Evolutionary conservation across 2,113 vertebrate species (phyloP).

Genomic region (Platysternon megacephalum): DNA sequence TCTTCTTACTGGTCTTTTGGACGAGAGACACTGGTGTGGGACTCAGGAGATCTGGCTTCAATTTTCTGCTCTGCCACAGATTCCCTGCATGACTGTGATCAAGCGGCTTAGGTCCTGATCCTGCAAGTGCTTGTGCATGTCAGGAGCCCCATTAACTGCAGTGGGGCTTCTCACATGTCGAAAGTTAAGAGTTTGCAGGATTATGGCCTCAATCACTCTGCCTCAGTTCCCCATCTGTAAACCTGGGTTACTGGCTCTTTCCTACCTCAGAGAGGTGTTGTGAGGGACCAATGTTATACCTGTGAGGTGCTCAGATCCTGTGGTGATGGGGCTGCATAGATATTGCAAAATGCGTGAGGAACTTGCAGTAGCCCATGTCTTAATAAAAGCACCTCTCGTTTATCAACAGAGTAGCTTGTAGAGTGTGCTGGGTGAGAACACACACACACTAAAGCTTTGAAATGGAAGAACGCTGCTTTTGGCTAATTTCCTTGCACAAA

Average conservation of each 20-base stretch:
- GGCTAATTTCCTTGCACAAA: not conserved
- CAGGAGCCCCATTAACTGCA: not conserved
- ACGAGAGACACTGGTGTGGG: not conserved
- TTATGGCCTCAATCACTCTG: not conserved
- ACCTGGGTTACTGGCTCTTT: not conserved
- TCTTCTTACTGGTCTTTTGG: not conserved
- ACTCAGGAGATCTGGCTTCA: not conserved
- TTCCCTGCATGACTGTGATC: not conserved
- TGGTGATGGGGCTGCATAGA: not conserved
- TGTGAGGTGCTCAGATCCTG: conserved; percentile 27
- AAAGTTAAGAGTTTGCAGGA: not conserved
- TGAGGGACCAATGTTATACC: not conserved
- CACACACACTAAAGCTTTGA: conserved; percentile 1
- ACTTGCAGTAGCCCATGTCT: conserved; percentile 33
- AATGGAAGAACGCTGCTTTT: not conserved
- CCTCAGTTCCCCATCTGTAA: not conserved
- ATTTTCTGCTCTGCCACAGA: not conserved
- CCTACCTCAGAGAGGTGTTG: not conserved
- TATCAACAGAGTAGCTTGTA: conserved; percentile 47
- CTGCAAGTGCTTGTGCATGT: not conserved
- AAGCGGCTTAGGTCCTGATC: not conserved
- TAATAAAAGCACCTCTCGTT: conserved; percentile 48
- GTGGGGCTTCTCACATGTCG: not conserved
- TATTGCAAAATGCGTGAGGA: conserved; percentile 10
- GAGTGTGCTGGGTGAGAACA: not conserved